Evolutionary conservation across 2,113 vertebrate species (phyloP).

Genomic region (Glaucomys volans): DNA sequence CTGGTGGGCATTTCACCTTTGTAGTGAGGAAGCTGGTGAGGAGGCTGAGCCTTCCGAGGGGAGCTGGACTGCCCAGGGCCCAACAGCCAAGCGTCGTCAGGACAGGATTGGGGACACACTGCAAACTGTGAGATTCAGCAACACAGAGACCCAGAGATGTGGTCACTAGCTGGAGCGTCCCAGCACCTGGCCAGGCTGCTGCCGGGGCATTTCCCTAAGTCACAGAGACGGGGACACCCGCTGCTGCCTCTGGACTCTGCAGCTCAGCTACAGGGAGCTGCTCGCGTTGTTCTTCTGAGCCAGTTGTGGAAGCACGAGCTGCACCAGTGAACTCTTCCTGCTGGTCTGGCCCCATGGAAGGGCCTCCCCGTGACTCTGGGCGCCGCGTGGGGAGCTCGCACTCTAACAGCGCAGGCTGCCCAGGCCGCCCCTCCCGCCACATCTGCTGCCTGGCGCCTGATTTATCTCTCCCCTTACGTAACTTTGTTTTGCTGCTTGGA

Average conservation of each 20-base stretch:
- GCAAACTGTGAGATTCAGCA: rapidly evolving
- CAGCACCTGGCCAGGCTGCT: background rate
- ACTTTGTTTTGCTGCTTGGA: slow-evolving; percentile 42
- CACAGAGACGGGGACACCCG: background rate
- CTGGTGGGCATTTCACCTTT: too few relatives aligned
- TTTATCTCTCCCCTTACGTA: slow-evolving; percentile 43
- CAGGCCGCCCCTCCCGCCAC: too few relatives aligned
- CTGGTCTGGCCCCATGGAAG: too few relatives aligned
- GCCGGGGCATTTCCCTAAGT: rapidly evolving
- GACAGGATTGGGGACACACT: background rate
- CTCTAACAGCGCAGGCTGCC: too few relatives aligned
- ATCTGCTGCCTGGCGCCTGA: background rate
- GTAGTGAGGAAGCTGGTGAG: too few relatives aligned
- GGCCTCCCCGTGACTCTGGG: too few relatives aligned
- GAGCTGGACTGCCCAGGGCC: background rate
- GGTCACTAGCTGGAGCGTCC: rapidly evolving
- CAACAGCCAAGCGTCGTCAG: rapidly evolving
- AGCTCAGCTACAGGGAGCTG: rapidly evolving
- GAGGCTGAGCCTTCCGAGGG: too few relatives aligned
- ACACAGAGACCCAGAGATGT: rapidly evolving
- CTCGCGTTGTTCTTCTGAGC: background rate
- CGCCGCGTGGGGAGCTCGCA: too few relatives aligned
- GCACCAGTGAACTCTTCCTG: background rate
- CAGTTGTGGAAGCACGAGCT: background rate
- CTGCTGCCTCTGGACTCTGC: rapidly evolving